These are phyloP conservation scores for Amblyraja radiata DNA, from an alignment of 2,797 vertebrate species.

Conservation along the genomic window DNA sequence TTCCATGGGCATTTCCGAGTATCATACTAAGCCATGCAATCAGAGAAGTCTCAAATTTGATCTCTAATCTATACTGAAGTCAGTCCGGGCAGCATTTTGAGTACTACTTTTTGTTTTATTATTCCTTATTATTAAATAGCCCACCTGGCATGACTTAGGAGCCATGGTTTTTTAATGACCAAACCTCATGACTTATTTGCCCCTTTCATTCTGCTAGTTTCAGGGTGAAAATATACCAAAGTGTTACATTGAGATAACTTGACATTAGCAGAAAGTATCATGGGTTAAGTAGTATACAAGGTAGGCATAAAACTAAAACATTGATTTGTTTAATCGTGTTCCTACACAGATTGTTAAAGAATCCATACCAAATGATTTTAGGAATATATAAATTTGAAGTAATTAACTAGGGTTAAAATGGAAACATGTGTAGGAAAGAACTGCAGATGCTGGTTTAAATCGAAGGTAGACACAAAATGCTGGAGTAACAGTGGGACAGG, in stretches of 20 bases:
- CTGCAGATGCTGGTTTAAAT: too few relatives aligned
- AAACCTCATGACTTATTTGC: not conserved
- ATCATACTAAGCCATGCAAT: not conserved
- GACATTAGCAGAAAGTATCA: not conserved
- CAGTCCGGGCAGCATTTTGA: slow-evolving; percentile 45
- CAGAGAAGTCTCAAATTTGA: not conserved
- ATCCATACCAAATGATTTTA: not conserved
- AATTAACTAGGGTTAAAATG: not conserved
- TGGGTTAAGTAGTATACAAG: not conserved
- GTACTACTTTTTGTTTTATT: not conserved
- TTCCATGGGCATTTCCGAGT: not conserved
- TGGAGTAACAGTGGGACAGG: too few relatives aligned
- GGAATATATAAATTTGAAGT: not conserved
- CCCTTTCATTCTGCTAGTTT: not conserved
- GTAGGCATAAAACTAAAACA: not conserved
- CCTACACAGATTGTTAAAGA: not conserved
- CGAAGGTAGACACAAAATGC: too few relatives aligned
- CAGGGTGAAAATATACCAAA: not conserved
- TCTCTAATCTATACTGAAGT: not conserved
- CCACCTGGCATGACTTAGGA: not conserved
- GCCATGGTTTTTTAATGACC: not conserved
- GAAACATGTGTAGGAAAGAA: not conserved
- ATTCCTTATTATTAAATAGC: not conserved
- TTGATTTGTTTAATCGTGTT: not conserved
- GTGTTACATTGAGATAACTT: not conserved